Percentiles rank a stretch among this genome's conserved stretches.
These are phyloP conservation scores for Macropus fuliginosus DNA, from an alignment of 2,797 vertebrate species.

Conservation along the genomic window DNA sequence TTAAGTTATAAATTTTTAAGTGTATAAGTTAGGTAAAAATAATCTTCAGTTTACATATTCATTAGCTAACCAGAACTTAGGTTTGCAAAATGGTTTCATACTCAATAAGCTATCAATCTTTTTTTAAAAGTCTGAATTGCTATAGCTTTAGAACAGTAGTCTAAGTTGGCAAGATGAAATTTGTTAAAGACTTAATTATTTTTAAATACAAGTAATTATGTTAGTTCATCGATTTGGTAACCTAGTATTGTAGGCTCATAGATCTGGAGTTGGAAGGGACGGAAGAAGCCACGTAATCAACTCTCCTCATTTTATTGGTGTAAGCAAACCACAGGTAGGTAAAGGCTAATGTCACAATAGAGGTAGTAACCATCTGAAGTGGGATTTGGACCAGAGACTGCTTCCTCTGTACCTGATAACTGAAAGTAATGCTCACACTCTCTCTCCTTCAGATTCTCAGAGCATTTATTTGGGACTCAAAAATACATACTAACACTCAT, in stretches of 20 bases:
- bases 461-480: background rate
- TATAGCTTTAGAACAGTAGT: background rate
- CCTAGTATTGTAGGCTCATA: background rate
- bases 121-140: background rate
- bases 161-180: background rate
- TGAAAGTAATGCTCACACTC: background rate
- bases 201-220: background rate
- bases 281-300: background rate
- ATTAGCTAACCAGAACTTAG: background rate
- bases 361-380: background rate
- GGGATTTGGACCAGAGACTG: background rate
- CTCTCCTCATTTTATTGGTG: background rate
- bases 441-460: background rate
- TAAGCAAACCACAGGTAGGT: background rate
- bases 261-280: background rate
- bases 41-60: background rate
- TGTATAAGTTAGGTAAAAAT: background rate
- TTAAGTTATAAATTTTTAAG: background rate
- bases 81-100: background rate
- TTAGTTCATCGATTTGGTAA: background rate
- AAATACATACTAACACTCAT: background rate
- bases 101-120: background rate
- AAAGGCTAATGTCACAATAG: background rate
- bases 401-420: background rate
- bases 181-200: background rate